A percentile compares a stretch with the other conserved stretches of the same genome.
Evolutionary conservation across 2,113 vertebrate species (phyloP).

Genomic region (Platanista minor): DNA sequence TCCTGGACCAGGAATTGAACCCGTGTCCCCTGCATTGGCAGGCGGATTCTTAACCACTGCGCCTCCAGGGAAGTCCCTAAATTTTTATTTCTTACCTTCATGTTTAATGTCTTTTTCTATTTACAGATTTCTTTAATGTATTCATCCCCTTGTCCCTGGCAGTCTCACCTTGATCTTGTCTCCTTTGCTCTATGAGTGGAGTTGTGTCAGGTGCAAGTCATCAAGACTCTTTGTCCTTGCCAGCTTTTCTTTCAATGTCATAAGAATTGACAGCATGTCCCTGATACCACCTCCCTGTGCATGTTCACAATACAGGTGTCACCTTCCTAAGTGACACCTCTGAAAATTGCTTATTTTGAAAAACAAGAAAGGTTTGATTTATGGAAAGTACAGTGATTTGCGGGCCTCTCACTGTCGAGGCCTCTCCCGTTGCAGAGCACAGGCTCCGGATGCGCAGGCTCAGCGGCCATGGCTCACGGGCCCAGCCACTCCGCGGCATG

Average conservation of each 20-base stretch:
- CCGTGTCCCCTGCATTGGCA: too few relatives aligned
- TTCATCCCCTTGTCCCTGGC: background rate
- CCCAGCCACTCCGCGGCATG: too few relatives aligned
- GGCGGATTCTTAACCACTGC: too few relatives aligned
- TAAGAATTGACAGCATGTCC: background rate
- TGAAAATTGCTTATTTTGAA: background rate
- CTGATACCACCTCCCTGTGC: background rate
- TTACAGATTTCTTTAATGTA: background rate
- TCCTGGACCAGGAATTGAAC: too few relatives aligned
- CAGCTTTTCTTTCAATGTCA: background rate
- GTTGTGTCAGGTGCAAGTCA: background rate
- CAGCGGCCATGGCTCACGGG: too few relatives aligned
- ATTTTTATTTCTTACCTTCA: background rate
- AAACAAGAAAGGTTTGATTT: background rate
- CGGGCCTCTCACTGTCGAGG: too few relatives aligned
- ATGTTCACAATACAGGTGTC: background rate
- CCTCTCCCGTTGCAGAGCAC: too few relatives aligned
- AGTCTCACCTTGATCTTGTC: background rate
- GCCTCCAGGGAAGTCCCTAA: too few relatives aligned
- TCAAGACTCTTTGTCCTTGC: background rate
- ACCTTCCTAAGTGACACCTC: background rate
- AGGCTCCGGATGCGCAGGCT: too few relatives aligned
- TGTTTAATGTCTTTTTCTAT: background rate
- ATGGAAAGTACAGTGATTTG: background rate
- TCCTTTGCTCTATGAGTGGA: background rate